A percentile compares a stretch with the other conserved stretches of the same genome.
Evolutionary conservation across 2,888 invertebrate species (phyloP).

Genomic region (Hoplodrina blanda): DNA sequence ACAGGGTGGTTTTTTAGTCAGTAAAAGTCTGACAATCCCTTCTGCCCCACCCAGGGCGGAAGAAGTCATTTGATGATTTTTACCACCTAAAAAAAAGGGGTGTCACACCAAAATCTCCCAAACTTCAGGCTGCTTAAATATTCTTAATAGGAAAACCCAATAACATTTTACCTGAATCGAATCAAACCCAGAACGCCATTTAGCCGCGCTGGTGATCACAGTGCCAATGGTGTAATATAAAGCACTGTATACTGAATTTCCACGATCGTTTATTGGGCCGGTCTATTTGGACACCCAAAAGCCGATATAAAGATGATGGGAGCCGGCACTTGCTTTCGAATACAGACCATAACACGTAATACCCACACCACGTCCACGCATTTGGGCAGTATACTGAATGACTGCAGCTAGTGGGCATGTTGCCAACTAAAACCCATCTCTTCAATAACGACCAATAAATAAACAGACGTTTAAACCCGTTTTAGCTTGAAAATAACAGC

Average conservation of each 20-base stretch:
- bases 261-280: neutral
- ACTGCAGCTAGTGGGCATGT: conserved; percentile 40
- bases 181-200: no score
- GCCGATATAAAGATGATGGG: conserved; percentile 1
- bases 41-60: no score
- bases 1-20: no score
- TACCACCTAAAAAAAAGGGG: no score
- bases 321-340: conserved; percentile 4
- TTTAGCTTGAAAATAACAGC: conserved; percentile 27
- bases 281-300: neutral
- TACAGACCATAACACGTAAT: conserved; percentile 28
- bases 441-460: conserved; percentile 58
- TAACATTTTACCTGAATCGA: no score
- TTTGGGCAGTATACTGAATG: conserved; percentile 34
- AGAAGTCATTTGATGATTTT: no score
- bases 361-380: conserved; percentile 19
- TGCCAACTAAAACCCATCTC: conserved; percentile 44
- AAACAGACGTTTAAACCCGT: conserved; percentile 42
- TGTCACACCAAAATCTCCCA: no score
- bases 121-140: no score
- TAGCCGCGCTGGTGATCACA: no score
- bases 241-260: neutral
- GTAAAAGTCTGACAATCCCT: no score
- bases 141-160: no score
- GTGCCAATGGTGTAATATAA: no score